Evolutionary conservation across 2,797 vertebrate species (phyloP), one percentile per base, ranked within the genome.

Genomic region (Enteromius treurensis): DNA sequence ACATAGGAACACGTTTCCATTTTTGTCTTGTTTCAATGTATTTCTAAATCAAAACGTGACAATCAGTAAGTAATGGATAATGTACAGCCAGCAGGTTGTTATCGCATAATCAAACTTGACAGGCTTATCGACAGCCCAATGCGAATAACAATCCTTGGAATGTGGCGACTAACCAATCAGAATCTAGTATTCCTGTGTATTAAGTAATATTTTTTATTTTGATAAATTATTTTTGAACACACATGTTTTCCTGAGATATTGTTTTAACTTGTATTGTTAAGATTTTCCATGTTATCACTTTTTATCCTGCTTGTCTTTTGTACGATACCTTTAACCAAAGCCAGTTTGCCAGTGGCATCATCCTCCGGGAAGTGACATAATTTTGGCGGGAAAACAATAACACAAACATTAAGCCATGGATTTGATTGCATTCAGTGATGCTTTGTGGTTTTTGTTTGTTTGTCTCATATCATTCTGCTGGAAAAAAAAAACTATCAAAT

Each of bases 351-450:
- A 51, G 4, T 51, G 70, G 29, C 9, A 32, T 73, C 70, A 73
- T 51, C 15, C 26, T 51, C 4, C 2, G 6, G 29, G 49, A 75
- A 23, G 71, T 55, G 49, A n/a, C 19, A 37, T 74, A 1, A n/a
- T n/a, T 53, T 74, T 74, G 10, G 49, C 14, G 19, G 71, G 49
- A 74, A 74, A 74, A 37, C 11, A 74, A 53, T 19, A 34, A 49
- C 19, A 34, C 19, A 74, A n/a, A n/a, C 29, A n/a, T 0, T 74
- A 14, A 29, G 26, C 10, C 47, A 53, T 74, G 17, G 2, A 34
- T 51, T 73, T 51, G 47, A 71, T 10, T 32, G 15, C 45, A 51
- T 51, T 51, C 26, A 51, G 8, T 32, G 1, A 74, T 34, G 5
- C 47, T 53, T 74, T 34, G 17, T 53, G 47, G 10, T 74, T 53